These are phyloP conservation scores for Helicoverpa armigera DNA, from an alignment of 1,140 invertebrate genomes.

Conservation along the genomic window DNA sequence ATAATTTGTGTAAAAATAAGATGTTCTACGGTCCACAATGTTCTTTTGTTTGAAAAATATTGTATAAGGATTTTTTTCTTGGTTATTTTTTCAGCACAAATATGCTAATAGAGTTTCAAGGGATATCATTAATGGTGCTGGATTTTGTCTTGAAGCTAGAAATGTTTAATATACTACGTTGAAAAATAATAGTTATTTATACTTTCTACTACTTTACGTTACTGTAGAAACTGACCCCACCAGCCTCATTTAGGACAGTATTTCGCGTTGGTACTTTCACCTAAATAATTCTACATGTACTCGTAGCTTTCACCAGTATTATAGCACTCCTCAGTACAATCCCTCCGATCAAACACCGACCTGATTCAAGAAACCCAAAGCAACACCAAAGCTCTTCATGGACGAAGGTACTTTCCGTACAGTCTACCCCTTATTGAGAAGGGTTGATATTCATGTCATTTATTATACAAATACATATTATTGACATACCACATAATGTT, in stretches of 20 bases:
- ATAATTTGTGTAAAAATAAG: conserved; percentile 48
- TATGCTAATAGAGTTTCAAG: not conserved
- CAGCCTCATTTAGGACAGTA: no score
- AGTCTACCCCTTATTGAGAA: conserved; percentile 41
- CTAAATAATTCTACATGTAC: no score
- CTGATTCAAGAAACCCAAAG: not conserved
- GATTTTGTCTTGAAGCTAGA: no score
- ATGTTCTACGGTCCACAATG: not conserved
- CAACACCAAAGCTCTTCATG: conserved; percentile 13
- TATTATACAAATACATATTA: conserved; percentile 34
- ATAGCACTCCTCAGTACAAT: no score
- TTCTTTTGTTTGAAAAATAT: conserved; percentile 21
- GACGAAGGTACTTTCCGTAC: conserved; percentile 12
- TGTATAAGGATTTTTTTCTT: conserved; percentile 5
- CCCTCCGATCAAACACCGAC: not conserved
- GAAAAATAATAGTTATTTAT: no score
- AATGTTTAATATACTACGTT: no score
- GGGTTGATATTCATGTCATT: conserved; percentile 38
- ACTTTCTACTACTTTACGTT: no score
- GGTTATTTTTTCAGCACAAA: conserved; percentile 17
- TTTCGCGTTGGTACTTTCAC: no score
- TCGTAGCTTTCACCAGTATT: no score
- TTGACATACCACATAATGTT: conserved; percentile 16
- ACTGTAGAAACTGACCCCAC: no score
- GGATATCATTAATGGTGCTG: not conserved